Evolutionary conservation across 1,140 invertebrate species (phyloP).

Genomic region (Drosophila serrata): DNA sequence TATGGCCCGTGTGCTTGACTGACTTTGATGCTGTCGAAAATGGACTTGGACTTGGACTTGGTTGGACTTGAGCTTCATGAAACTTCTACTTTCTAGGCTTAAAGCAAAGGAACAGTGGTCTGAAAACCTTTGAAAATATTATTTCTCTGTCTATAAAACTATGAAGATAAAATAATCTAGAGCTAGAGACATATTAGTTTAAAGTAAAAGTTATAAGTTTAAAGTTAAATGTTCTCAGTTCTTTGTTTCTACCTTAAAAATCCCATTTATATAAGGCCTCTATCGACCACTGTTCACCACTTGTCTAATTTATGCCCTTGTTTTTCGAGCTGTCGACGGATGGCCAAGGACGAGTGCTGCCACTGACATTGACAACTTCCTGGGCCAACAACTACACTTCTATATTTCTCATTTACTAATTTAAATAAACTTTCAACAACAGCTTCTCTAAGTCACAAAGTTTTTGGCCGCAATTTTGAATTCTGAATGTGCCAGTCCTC

Average conservation of each 20-base stretch:
- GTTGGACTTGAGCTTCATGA: conserved; percentile 37
- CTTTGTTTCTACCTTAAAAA: neutral
- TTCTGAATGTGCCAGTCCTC: conserved; percentile 44
- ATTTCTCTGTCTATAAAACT: neutral
- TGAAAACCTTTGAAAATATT: no score
- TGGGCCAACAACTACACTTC: conserved; percentile 57
- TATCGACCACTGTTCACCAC: conserved; percentile 19
- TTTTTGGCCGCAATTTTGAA: conserved; percentile 49
- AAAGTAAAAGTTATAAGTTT: neutral
- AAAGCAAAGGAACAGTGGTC: neutral
- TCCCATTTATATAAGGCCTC: neutral
- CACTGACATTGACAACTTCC: conserved; percentile 76
- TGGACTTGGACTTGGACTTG: conserved; percentile 56
- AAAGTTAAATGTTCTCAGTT: neutral
- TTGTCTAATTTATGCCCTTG: conserved; percentile 80
- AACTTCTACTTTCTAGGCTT: conserved; percentile 52
- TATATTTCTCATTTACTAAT: conserved; percentile 78
- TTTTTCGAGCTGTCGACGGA: conserved; percentile 57
- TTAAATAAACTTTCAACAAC: conserved; percentile 77
- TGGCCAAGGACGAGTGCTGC: conserved; percentile 33
- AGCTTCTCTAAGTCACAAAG: conserved; percentile 26
- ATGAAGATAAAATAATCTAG: neutral
- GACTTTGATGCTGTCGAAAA: conserved; percentile 74
- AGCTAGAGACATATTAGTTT: neutral
- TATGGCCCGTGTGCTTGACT: conserved; percentile 64